Base-by-base conservation (phyloP, 2,113 vertebrate species). In the Caracal caracal region DNA sequence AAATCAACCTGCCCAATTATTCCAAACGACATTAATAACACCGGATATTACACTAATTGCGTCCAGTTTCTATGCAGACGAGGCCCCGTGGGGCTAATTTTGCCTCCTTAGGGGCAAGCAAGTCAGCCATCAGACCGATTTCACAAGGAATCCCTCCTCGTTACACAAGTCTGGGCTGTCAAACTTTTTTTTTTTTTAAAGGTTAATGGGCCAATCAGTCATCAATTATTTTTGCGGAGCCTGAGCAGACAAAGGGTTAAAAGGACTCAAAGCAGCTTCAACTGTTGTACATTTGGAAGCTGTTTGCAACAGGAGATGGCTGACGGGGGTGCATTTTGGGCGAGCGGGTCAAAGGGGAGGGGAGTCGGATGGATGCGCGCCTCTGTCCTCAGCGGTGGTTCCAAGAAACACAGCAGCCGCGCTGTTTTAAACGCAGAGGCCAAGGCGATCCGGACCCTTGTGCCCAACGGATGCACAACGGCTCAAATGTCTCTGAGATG, bases 181-280 rank as follows among this genome's bases (percentile, higher is more conserved):
- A 97, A 98, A 98, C 98, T 98, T 98, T 97, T 98, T 98, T 98
- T 91, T 89, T 40, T 96, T 97, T 97, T 98, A 99, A 98, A 98
- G 99, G 99, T 99, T 99, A 99, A 99, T 99, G 98, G 99, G 98
- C 98, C 99, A 99, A 99, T 99, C 99, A 99, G 97, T 99, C 98
- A 98, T 98, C 99, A 99, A 98, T 99, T 99, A 98, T 98, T 98
- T 98, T 96, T 79, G 97, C 91, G 94, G 96, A 97, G 97, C 90
- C 79, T 92, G 61, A 94, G 98, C 93, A 98, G 96, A 87, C 96
- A 98, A 98, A 98, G 98, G 98, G 98, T 99, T 98, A 99, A 99
- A 97, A 97, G 97, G 95, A 94, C 28, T 83, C 85, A 93, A 96
- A 91, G 90, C 97, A 97, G 97, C 95, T 97, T 98, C 94, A 91